Base-by-base conservation (phyloP, 1,140 invertebrate species). In the Bombus confusus region DNA sequence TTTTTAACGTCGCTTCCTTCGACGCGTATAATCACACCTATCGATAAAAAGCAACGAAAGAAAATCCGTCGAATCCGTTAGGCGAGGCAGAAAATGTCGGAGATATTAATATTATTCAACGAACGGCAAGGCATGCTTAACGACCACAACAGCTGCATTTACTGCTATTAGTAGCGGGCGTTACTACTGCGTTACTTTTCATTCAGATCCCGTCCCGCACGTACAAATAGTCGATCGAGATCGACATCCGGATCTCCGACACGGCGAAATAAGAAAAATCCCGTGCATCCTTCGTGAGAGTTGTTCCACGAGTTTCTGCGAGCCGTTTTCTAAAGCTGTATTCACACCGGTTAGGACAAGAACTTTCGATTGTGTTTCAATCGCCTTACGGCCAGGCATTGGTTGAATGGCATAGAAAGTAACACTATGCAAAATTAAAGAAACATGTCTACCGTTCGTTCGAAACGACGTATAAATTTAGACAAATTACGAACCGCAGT, bases 171-270 rank as follows among this genome's bases (percentile, higher is more conserved):
- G 76, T 73, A 80, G 76, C 74, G 74, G 82, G 74, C 62, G 74
- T 85, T 73, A 80, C 76, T 80, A 73, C 68, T 64, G 78, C 71
- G 22, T 85, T 85, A 75, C 68, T 85, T 81, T 75, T 75, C 75
- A 86, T 88, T 88, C 81, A 72, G 62, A 66, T 68, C 62, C 62
- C 66, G 86, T 77, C 76, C 52, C 43, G 82, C 69, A 47, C 69
- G 69, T 81, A 87, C 47, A 85, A 87, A 87, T 87, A 75, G 71
- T 80, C 78, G 57, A 84, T 83, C 71, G 78, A 79, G 86, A 90
- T 90, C 78, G 86, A 90, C 71, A 87, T 90, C 86, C 88, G 86
- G 89, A 90, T 90, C 80, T 47, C 41, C 85, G 80, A 72, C 74
- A 62, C 37, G n/a, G 18, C 68, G 64, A 75, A 84, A 41, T 78